Base-by-base conservation (phyloP, 2,888 invertebrate species). In the Nineta flava region DNA sequence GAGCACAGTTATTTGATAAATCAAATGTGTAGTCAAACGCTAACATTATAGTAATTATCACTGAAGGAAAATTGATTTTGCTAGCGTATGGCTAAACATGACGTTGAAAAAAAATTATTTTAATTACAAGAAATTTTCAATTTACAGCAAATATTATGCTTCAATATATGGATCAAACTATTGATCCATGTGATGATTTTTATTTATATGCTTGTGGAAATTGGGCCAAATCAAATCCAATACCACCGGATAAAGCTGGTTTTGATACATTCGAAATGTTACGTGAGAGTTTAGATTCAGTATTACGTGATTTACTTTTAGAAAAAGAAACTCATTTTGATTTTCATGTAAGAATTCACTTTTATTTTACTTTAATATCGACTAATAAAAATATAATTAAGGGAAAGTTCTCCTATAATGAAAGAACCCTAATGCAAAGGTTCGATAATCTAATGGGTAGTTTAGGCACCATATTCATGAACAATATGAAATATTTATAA, bases 181-280 rank as follows among this genome's bases (percentile, higher is more conserved):
- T 75, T 1, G 77, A 87, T 61, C 88, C 90, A 0, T 90, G 90
- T 61, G 71, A 77, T 5, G 87, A 90, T 61, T 90, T 90, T 62
- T 90, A 87, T 62, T 80, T 84, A 58, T 91, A 81, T 58, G 83
- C 90, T 1, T 91, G 83, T 62, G 91, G 91, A 1, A 87, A 87
- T 58, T 92, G 91, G 91, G 78, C 82, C 32, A 76, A 78, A 47
- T 71, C 80, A 41, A 87, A 92, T 66, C 85, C 87, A 0, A 87
- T 93, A 59, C 93, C 93, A 2, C 81, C 86, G 47, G 92, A 92
- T 59, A 86, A 88, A 66, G 82, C 87, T 6, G 82, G 84, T 4
- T 92, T 86, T 65, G 91, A 91, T 58, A 92, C 88, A 0, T 93
- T 93, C 63, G 90, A 90, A 69, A 86, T 87, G 74, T 69, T 93